Conservation (phyloP, 2,888 invertebrate species). For the Lithophane socia region DNA sequence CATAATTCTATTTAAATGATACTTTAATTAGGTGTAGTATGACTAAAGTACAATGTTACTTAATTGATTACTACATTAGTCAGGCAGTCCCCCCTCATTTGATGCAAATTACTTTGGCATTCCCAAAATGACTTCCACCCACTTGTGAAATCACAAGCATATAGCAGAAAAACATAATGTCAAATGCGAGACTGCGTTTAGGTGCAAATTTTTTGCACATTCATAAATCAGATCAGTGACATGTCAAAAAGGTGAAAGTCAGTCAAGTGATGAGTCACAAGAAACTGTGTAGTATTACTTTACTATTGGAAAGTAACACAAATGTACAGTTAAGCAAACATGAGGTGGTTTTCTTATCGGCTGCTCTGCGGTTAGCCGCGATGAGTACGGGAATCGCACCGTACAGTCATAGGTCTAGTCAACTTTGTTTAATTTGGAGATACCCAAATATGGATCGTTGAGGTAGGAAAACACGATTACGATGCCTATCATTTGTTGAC, state of each 20-base stretch:
- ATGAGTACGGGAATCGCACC: constrained; percentile 39
- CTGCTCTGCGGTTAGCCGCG: constrained; percentile 67
- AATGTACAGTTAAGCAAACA: constrained; percentile 75
- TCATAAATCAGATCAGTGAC: constrained; percentile 70
- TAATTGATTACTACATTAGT: constrained; percentile 41
- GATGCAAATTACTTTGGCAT: constrained; percentile 38
- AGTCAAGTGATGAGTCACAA: constrained; percentile 68
- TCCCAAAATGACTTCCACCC: constrained; percentile 40
- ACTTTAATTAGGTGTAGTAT: constrained; percentile 29
- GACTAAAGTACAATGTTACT: constrained; percentile 38
- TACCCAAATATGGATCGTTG: constrained; percentile 45
- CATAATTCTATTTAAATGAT: constrained; percentile 32
- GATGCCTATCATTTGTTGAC: neutral
- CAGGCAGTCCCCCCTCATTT: constrained; percentile 34
- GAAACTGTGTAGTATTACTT: constrained; percentile 70
- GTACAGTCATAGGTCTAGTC: constrained; percentile 49
- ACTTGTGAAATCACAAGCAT: constrained; percentile 22
- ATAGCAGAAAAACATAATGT: constrained; percentile 50
- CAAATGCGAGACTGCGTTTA: constrained; percentile 23
- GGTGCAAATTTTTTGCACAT: constrained; percentile 43
- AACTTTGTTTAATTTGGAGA: constrained; percentile 44
- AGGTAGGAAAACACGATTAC: constrained; percentile 13
- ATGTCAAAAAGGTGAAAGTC: constrained; percentile 78
- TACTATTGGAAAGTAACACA: constrained; percentile 77
- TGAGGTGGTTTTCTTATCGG: constrained; percentile 68